A percentile compares a stretch with the other conserved stretches of the same genome.
Conservation (phyloP, 2,113 vertebrate species). For the Microcebus ravelobensis region DNA sequence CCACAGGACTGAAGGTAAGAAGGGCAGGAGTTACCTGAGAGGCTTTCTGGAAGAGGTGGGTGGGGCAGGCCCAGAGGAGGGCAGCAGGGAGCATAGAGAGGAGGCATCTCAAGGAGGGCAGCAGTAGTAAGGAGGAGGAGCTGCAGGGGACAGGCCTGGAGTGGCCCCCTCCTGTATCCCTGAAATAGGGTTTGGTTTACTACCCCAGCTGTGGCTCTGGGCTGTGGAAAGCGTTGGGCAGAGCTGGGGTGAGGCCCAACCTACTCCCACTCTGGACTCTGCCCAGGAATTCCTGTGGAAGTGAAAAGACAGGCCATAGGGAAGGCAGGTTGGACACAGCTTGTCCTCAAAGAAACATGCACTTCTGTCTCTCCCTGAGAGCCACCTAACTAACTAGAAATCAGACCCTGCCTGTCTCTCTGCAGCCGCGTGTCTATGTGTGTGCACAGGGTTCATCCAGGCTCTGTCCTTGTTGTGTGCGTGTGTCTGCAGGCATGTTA, state of each 20-base stretch:
- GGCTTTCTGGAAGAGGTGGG: background rate
- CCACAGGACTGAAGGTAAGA: no score
- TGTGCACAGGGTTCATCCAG: background rate
- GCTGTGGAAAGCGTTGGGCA: background rate
- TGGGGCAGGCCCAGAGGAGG: background rate
- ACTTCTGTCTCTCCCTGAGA: background rate
- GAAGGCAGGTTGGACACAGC: background rate
- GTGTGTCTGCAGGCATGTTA: accelerated
- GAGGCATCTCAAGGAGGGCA: background rate
- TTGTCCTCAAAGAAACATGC: background rate
- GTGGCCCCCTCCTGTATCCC: no score
- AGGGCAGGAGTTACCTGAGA: no score
- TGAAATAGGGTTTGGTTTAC: background rate
- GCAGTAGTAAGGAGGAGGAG: background rate
- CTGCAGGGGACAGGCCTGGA: background rate
- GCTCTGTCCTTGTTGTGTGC: background rate
- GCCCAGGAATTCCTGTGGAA: slow-evolving; percentile 42
- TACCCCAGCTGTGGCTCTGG: accelerated
- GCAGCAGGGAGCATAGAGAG: background rate
- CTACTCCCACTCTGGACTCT: slow-evolving; percentile 57
- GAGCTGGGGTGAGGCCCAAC: background rate
- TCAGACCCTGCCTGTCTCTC: background rate
- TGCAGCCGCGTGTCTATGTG: background rate
- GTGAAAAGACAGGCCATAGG: background rate
- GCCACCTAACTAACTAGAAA: background rate